phyloP scores from a whole-genome alignment of 2,888 invertebrate species.

The Drosophila rubida region DNA sequence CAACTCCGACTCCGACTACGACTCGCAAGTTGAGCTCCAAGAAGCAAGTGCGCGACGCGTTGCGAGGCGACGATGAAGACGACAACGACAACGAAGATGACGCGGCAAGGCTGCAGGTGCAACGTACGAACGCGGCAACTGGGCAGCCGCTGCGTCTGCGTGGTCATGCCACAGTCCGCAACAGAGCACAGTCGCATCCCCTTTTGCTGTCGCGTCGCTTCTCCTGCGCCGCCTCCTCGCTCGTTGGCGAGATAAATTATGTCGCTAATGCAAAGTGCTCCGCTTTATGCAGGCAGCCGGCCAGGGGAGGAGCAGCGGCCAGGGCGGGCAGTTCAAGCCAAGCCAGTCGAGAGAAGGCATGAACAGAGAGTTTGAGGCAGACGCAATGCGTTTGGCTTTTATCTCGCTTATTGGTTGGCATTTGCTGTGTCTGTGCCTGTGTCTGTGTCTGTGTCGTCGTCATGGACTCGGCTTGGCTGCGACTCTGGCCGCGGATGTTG shows the following conservation, averaged over 20 bases:
- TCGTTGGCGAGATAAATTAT: constrained; percentile 84
- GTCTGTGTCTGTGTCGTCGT: constrained; percentile 33
- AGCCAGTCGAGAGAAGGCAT: background rate
- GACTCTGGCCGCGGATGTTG: constrained; percentile 40
- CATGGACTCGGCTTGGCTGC: constrained; percentile 21
- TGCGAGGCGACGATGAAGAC: constrained; percentile 76
- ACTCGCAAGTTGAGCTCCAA: constrained; percentile 12
- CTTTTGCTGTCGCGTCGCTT: constrained; percentile 25
- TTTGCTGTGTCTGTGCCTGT: constrained; percentile 64
- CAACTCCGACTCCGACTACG: constrained; percentile 18
- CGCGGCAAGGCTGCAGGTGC: constrained; percentile 80
- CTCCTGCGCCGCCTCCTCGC: too few species aligned
- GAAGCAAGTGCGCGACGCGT: background rate
- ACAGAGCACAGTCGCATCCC: constrained; percentile 17
- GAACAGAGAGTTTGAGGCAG: constrained; percentile 45
- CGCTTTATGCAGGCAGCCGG: constrained; percentile 76
- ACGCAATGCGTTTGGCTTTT: constrained; percentile 76
- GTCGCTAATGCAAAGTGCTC: constrained; percentile 85
- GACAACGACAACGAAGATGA: constrained; percentile 71
- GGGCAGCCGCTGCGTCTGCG: constrained; percentile 79
- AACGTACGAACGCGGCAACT: constrained; percentile 58
- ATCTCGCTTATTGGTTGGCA: constrained; percentile 68
- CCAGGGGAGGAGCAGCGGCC: background rate
- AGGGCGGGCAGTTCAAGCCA: constrained; percentile 3
- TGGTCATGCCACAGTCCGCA: constrained; percentile 62